Evolutionary conservation across 2,797 vertebrate species (phyloP), one percentile per base, ranked within the genome.

Genomic region (Paguma larvata): DNA sequence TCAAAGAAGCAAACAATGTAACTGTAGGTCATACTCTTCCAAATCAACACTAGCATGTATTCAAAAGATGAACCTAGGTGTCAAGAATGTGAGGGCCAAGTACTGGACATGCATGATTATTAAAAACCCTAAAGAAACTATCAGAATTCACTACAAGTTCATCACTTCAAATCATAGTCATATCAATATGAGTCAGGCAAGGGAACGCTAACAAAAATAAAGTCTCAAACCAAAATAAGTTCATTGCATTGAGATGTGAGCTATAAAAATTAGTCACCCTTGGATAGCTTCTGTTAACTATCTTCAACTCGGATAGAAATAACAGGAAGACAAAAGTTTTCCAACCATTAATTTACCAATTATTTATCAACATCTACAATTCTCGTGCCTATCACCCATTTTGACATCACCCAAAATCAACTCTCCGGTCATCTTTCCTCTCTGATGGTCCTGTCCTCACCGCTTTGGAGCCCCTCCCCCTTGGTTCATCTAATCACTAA

Each of bases 61-160:
- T 96, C 44, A 72, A 92, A 94, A 89, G 53, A 79, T 79, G n/a
- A 87, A 78, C 68, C 59, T 83, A 89, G 62, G 32, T 48, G 5
- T 80, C n/a, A 68, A 51, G 21, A 96, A 83, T 25, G 25, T 51
- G 13, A 83, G 18, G 48, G 34, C 53, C 41, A 96, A 68, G n/a
- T 72, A 87, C 16, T 77, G 23, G 15, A 59, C 32, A 70, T 56
- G 51, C 4, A 27, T 41, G n/a, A 70, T 56, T 48, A 11, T 63
- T 27, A 88, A 7, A 65, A 92, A 84, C 19, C 32, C 34, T 32
- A 72, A 88, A 4, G 83, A 30, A 62, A 84, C 41, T 44, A 88
- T 5, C 70, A 59, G 46, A 67, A 92, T 48, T 85, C 46, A 96
- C 46, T 91, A 70, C 19, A 16, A 85, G 32, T 73, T 62, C 56